phyloP scores from a whole-genome alignment of 92 coral and sea anemone species.

The Blastomussa wellsi region DNA sequence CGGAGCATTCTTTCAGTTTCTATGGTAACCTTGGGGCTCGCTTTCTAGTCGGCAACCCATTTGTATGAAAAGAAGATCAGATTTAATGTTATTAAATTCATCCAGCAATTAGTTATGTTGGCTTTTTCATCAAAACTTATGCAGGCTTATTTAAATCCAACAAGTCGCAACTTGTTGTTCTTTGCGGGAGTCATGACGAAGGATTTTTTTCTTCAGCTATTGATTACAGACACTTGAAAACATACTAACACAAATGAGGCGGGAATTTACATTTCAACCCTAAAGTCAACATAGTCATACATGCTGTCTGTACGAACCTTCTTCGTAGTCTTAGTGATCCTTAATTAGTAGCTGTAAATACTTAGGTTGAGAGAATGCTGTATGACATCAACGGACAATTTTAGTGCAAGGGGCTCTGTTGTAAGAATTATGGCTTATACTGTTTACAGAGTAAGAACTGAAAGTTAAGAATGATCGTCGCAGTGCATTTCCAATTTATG shows the following conservation, averaged over 20 bases:
- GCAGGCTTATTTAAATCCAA: neutral
- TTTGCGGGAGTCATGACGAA: neutral
- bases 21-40: constrained; percentile 23
- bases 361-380: neutral
- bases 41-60: neutral
- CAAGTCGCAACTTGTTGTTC: neutral
- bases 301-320: neutral
- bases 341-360: neutral
- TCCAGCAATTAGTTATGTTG: constrained; percentile 18
- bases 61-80: neutral
- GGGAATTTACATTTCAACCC: neutral
- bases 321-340: too few relatives aligned
- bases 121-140: neutral
- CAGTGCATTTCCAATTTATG: too few relatives aligned
- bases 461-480: too few relatives aligned
- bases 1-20: constrained; percentile 3
- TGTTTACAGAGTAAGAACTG: too few relatives aligned
- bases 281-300: neutral
- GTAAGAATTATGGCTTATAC: too few relatives aligned
- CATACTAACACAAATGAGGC: neutral
- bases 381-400: neutral
- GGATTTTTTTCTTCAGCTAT: constrained; percentile 1
- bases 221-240: neutral
- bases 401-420: too few relatives aligned
- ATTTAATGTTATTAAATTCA: constrained; percentile 15